phyloP scores from a whole-genome alignment of 2,888 invertebrate species.

The Parnassius orleans region DNA sequence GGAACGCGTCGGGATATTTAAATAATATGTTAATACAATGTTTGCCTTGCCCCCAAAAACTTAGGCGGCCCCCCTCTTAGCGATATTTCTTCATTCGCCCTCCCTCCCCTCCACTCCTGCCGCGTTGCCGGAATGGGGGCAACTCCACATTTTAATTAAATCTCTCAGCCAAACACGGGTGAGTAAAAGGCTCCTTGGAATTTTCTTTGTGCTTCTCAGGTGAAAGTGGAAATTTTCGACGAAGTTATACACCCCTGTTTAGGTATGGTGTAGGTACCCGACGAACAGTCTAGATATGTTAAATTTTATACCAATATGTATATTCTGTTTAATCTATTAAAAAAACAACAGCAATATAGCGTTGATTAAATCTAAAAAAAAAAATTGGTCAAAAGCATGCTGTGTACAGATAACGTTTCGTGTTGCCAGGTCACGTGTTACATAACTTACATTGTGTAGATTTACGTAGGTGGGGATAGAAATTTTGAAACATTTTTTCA shows the following conservation, averaged over 20 bases:
- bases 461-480: too few relatives aligned
- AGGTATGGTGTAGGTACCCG: not conserved
- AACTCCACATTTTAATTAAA: slow-evolving; percentile 74
- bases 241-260: slow-evolving; percentile 5
- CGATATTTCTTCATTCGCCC: slow-evolving; percentile 62
- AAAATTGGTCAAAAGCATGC: too few relatives aligned
- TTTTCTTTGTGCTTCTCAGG: slow-evolving; percentile 65
- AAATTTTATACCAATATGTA: too few relatives aligned
- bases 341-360: too few relatives aligned
- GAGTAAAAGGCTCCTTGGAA: slow-evolving; percentile 61
- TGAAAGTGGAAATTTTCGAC: slow-evolving; percentile 34
- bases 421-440: too few relatives aligned
- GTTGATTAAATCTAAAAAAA: too few relatives aligned
- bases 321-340: too few relatives aligned
- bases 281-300: too few relatives aligned
- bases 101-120: slow-evolving; percentile 29
- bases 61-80: slow-evolving; percentile 44
- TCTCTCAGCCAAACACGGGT: slow-evolving; percentile 55
- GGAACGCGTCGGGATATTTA: slow-evolving; percentile 51
- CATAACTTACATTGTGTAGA: too few relatives aligned
- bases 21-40: slow-evolving; percentile 77
- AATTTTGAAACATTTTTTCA: too few relatives aligned
- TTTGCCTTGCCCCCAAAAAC: slow-evolving; percentile 71
- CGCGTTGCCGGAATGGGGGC: slow-evolving; percentile 32
- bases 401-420: too few relatives aligned